Evolutionary conservation across 2,888 invertebrate species (phyloP), one percentile per base, ranked within the genome.

Genomic region (Lasioglossum villosulum): DNA sequence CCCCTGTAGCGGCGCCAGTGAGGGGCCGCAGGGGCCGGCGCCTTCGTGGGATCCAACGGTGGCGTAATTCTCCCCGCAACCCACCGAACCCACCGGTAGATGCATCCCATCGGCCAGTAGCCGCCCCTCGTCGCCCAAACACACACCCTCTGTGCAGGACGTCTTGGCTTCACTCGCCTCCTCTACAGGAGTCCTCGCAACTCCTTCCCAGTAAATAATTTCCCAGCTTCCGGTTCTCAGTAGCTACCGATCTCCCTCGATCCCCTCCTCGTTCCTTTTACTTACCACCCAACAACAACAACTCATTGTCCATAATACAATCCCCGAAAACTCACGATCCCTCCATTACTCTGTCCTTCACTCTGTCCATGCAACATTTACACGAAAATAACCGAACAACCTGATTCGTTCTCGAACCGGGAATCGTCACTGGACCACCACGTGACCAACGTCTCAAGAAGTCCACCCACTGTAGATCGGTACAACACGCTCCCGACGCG

Each of bases 71-170:
- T 95, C 94, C 93, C 95, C 94, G 91, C 95, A 95, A 92, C 93
- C 93, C 91, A 95, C 95, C 84, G 93, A 94, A 89, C 94, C 95
- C 94, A 95, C 95, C 93, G 95, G 95, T 91, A 95, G 95, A 95
- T 95, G 95, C 95, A 95, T 95, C 94, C 95, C 95, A 95, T 95
- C 93, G 93, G 93, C 94, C 90, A 93, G 88, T 91, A 90, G 88
- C 86, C 90, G 91, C 88, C 90, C 90, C 86, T 88, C 89, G 91
- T 91, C 88, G 86, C 86, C 91, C 23, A 91, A 89, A 80, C 75
- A 83, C 80, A 80, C 80, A 86, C 81, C 87, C 85, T 83, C 86
- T 83, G 72, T 52, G 70, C 78, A 88, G 81, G 87, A 92, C 92
- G 90, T 90, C 91, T 91, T 92, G 89, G 86, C 80, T 88, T 76